phyloP scores from a whole-genome alignment of 2,888 invertebrate species.

The Synergus japonicus region DNA sequence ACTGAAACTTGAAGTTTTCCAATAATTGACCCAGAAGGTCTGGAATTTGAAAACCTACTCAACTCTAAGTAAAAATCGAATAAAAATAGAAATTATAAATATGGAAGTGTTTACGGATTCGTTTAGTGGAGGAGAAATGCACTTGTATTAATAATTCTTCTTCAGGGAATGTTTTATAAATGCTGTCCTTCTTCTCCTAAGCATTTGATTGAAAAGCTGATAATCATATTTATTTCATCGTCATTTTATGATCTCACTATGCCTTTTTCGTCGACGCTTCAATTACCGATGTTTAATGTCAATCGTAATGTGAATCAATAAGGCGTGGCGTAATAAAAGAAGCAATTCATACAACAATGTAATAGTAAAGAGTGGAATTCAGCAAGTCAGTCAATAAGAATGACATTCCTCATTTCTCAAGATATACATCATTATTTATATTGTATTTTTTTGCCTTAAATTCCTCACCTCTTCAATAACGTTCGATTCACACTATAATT shows the following conservation, averaged over 20 bases:
- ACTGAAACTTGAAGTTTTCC: too few species aligned
- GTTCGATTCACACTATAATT: neutral
- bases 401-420: neutral
- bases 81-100: neutral
- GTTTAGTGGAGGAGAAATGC: neutral
- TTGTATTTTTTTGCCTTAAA: too few species aligned
- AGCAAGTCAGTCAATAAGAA: neutral
- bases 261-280: constrained; percentile 45
- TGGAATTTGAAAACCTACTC: neutral
- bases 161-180: constrained; percentile 13
- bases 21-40: neutral
- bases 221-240: constrained; percentile 25
- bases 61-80: too few species aligned
- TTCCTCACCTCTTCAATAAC: neutral
- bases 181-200: neutral
- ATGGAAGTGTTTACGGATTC: neutral
- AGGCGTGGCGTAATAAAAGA: constrained; percentile 11
- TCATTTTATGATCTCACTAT: constrained; percentile 20
- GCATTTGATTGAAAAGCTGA: neutral
- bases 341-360: constrained; percentile 2
- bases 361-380: neutral
- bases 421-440: neutral
- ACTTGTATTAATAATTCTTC: neutral
- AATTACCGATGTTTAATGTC: constrained; percentile 5
- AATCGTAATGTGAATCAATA: neutral